Evolutionary conservation across 2,888 invertebrate genomes (phyloP), one percentile per base, ranked within the genome.

Genomic region (Dyspetes luteomarginatus): DNA sequence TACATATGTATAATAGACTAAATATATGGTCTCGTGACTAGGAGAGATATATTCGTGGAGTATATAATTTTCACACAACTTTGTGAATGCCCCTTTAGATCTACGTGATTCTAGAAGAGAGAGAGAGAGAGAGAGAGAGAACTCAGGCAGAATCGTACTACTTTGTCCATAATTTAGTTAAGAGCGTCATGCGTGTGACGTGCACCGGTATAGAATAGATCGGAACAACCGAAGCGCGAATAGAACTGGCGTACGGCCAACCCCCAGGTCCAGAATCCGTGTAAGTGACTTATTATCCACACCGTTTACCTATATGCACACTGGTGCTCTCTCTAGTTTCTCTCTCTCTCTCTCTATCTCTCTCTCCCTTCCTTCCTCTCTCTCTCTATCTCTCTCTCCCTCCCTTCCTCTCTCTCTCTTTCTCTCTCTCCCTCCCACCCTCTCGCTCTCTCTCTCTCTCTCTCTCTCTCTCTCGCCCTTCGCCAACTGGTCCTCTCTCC

Each of bases 161-260:
- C 92, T 91, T 92, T 91, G 90, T 91, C 91, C 91, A 91, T 92
- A 91, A 92, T 91, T 92, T 91, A 92, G 91, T 90, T 91, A 91
- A 92, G 91, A 90, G 91, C 90, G 91, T 91, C 91, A 92, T 92
- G 91, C 91, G 91, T 91, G 91, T 91, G 92, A 92, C 91, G 89
- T 89, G 90, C 84, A 86, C 88, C 88, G 87, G 90, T 89, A 90
- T 90, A 90, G 90, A 91, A 91, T 90, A 89, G 90, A 91, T 91
- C 91, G 90, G 91, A 91, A 91, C 90, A 91, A 91, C 90, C 90
- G 90, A 89, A 91, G 90, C 91, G 91, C 90, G 91, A 91, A 91
- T 90, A 90, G 91, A 91, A 88, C 89, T 92, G 91, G 91, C 91
- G 85, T 88, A 76, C 79, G 86, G 91, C 91, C 91, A 92, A 91